A percentile compares a stretch with the other conserved stretches of the same genome.
Evolutionary conservation across 2,797 vertebrate species (phyloP).

Genomic region (Molothrus aeneus): DNA sequence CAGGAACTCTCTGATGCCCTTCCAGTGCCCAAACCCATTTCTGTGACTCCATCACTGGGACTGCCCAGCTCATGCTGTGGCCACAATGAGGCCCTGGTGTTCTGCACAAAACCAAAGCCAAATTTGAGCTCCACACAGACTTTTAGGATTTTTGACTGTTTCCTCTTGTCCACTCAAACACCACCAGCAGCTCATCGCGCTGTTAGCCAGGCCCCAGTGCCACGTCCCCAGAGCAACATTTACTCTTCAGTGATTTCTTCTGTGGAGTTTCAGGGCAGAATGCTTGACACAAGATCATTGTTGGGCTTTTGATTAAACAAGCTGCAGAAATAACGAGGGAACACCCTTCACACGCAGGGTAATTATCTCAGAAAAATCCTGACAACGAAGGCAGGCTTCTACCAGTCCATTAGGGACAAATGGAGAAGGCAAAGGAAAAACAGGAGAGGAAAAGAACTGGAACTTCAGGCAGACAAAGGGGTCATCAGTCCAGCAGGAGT

Average conservation of each 20-base stretch:
- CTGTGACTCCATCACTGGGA: neutral
- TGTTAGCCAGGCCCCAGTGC: accelerated
- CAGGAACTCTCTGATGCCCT: neutral
- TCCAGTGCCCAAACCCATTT: neutral
- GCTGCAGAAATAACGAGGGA: neutral
- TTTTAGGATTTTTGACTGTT: neutral
- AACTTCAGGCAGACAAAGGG: neutral
- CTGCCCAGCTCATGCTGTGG: neutral
- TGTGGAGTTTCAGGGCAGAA: neutral
- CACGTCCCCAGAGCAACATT: neutral
- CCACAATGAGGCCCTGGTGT: accelerated
- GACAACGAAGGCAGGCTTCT: neutral
- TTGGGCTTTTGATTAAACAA: neutral
- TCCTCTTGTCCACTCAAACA: neutral
- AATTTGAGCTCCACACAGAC: neutral
- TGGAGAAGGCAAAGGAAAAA: neutral
- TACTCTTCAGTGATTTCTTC: too few species aligned
- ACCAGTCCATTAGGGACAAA: neutral
- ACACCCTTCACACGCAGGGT: accelerated
- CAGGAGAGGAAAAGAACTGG: neutral
- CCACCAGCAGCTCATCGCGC: accelerated
- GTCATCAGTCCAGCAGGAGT: neutral
- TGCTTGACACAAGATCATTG: accelerated
- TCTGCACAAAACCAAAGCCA: neutral
- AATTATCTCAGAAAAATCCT: neutral